Percentiles rank a stretch among this genome's conserved stretches.
Conservation (phyloP, 30 jellyfish, hydroid and myxozoan species). For the Chironex yamaguchii region DNA sequence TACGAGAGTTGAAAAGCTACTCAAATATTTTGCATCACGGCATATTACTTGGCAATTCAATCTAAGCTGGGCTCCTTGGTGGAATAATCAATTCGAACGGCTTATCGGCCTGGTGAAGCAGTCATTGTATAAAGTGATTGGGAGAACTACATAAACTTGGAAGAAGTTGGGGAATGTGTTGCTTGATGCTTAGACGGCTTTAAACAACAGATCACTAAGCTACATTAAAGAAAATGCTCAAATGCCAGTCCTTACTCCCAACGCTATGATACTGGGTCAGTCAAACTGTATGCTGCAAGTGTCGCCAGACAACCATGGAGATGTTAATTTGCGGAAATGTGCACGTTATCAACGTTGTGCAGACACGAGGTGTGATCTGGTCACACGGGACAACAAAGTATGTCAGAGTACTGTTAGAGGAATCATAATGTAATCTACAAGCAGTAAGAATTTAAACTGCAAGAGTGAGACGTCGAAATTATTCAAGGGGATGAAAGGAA, state of each 20-base stretch:
- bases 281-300: constrained; percentile 46
- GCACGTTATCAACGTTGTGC: constrained; percentile 34
- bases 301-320: constrained; percentile 29
- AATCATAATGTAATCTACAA: constrained; percentile 42
- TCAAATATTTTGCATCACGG: constrained; percentile 42
- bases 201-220: constrained; percentile 75
- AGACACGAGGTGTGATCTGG: constrained; percentile 61
- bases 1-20: constrained; percentile 48
- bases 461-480: constrained; percentile 62
- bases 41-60: constrained; percentile 78
- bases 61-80: constrained; percentile 73
- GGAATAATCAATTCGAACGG: constrained; percentile 82
- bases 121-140: constrained; percentile 59
- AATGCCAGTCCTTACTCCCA: constrained; percentile 69
- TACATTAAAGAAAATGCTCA: constrained; percentile 69
- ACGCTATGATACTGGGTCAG: constrained; percentile 58
- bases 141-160: constrained; percentile 39
- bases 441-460: neutral
- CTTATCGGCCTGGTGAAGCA: constrained; percentile 74
- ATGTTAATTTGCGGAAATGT: constrained; percentile 61
- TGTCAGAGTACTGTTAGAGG: constrained; percentile 49
- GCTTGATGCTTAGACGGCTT: constrained; percentile 58
- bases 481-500: constrained; percentile 62
- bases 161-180: constrained; percentile 54
- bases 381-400: constrained; percentile 62